Evolutionary conservation across 2,113 vertebrate species (phyloP).

Genomic region (Gnathonemus echidnorhynchus): DNA sequence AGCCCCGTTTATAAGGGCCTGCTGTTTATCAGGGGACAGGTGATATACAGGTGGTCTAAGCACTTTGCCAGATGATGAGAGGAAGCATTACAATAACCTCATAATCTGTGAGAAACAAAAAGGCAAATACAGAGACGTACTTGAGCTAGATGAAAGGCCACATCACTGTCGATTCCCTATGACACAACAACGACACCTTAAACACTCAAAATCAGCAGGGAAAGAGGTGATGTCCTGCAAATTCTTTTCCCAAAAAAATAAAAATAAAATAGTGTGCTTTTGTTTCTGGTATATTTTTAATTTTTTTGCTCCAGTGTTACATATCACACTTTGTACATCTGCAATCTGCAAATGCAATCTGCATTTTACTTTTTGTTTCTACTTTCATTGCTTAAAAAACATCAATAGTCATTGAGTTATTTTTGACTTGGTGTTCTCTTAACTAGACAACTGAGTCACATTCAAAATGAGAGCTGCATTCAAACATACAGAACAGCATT

Average conservation of each 20-base stretch:
- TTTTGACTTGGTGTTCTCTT: neutral
- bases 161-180: slow-evolving; percentile 28
- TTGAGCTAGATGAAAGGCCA: slow-evolving; percentile 24
- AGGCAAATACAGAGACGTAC: slow-evolving; percentile 27
- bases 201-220: neutral
- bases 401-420: neutral
- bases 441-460: neutral
- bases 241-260: neutral
- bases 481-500: neutral
- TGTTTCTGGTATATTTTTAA: neutral
- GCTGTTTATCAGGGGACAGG: slow-evolving; percentile 9
- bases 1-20: slow-evolving; percentile 50
- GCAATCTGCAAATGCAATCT: neutral
- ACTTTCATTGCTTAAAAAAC: neutral
- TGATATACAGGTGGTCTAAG: slow-evolving; percentile 35
- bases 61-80: slow-evolving; percentile 26
- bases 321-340: neutral
- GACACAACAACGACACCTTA: slow-evolving; percentile 19
- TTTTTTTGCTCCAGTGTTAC: neutral
- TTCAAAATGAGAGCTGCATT: neutral
- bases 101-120: slow-evolving; percentile 31
- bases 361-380: neutral
- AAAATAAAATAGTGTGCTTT: neutral
- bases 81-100: slow-evolving; percentile 29
- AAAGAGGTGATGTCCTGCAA: neutral